A percentile compares a stretch with the other conserved stretches of the same genome.
These are phyloP conservation scores for Noctua pronuba DNA, from an alignment of 2,888 invertebrate species.

Conservation along the genomic window DNA sequence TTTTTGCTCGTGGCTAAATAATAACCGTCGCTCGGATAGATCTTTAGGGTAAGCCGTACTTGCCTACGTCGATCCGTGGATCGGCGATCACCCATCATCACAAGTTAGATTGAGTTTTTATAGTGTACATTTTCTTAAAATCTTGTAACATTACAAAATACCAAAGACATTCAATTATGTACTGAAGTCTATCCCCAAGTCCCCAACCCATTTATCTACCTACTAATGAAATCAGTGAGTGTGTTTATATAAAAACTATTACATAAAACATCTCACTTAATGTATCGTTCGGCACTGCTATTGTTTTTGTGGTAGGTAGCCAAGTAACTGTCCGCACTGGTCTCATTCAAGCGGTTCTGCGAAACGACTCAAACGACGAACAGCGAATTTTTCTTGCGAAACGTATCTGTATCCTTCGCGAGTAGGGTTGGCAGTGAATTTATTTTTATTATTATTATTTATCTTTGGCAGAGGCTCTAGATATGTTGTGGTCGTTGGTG, in stretches of 20 bases:
- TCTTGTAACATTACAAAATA: too few relatives aligned
- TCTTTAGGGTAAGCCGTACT: too few relatives aligned
- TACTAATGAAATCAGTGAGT: too few relatives aligned
- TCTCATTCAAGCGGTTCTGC: conserved; percentile 53
- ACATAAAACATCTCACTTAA: neutral
- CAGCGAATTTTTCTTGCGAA: conserved; percentile 60
- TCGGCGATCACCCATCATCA: too few relatives aligned
- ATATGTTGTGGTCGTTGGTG: conserved; percentile 8
- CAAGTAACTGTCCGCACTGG: conserved; percentile 27
- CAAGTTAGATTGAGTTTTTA: too few relatives aligned
- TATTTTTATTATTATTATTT: conserved; percentile 11
- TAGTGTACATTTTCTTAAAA: too few relatives aligned
- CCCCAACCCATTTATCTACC: too few relatives aligned
- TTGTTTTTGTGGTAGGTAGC: conserved; percentile 47
- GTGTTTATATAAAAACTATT: neutral
- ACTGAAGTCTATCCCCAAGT: too few relatives aligned
- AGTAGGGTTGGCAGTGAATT: conserved; percentile 5
- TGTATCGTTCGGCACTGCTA: conserved; percentile 3
- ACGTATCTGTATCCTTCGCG: conserved; percentile 40
- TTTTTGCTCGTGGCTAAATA: too few relatives aligned
- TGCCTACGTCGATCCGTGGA: too few relatives aligned
- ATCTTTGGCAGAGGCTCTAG: neutral
- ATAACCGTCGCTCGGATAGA: too few relatives aligned
- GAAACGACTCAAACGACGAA: conserved; percentile 34
- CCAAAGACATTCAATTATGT: too few relatives aligned